Percentiles rank a stretch among this genome's conserved stretches.
Conservation (phyloP, 2,888 invertebrate species). For the Itoplectis maculator region DNA sequence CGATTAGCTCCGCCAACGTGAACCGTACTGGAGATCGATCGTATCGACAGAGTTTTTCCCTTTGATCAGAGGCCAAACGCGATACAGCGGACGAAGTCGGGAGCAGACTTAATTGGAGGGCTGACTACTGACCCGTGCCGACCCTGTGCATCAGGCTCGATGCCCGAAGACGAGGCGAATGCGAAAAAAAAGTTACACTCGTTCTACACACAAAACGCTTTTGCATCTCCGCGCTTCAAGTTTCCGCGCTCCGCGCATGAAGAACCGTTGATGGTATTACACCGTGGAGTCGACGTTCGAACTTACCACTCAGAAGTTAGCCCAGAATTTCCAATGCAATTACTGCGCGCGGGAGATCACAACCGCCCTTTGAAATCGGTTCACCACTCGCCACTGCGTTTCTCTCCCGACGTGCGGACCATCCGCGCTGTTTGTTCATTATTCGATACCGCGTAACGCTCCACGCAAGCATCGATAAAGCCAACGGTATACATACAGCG, state of each 20-base stretch:
- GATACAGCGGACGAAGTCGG: too few relatives aligned
- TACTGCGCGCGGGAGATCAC: conserved; percentile 63
- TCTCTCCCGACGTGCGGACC: conserved; percentile 30
- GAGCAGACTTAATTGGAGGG: too few relatives aligned
- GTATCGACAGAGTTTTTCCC: too few relatives aligned
- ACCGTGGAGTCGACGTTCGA: conserved; percentile 61
- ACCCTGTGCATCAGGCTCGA: too few relatives aligned
- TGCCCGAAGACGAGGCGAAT: too few relatives aligned
- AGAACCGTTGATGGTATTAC: conserved; percentile 73
- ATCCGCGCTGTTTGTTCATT: conserved; percentile 54
- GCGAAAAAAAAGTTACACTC: background rate
- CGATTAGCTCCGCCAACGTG: too few relatives aligned
- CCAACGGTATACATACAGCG: conserved; percentile 19
- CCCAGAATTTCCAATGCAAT: conserved; percentile 78
- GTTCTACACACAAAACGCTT: conserved; percentile 12
- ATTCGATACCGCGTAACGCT: conserved; percentile 49
- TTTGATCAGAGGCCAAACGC: too few relatives aligned
- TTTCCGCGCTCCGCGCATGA: conserved; percentile 4
- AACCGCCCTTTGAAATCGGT: conserved; percentile 73
- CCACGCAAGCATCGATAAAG: conserved; percentile 46
- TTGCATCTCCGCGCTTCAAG: background rate
- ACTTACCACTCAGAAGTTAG: conserved; percentile 78
- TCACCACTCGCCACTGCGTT: conserved; percentile 52
- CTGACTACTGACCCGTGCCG: too few relatives aligned
- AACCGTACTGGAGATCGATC: too few relatives aligned